Conservation (phyloP, 2,888 invertebrate genomes). For the Phlogophora meticulosa region DNA sequence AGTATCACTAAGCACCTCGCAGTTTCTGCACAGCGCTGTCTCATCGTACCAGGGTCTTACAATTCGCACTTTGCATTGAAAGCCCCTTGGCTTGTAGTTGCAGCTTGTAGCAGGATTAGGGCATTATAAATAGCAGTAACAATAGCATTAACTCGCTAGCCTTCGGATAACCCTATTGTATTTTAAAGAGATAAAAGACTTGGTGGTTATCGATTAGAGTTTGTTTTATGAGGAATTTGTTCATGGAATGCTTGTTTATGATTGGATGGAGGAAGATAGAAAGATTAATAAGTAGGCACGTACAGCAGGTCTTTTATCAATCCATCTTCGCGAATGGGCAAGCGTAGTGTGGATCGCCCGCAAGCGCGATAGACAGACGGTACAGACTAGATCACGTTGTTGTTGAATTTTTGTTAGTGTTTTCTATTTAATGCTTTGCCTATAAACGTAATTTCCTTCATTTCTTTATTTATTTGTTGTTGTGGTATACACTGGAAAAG, state of each 20-base stretch:
- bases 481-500: too few relatives aligned
- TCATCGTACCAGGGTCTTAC: conserved; percentile 36
- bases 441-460: too few relatives aligned
- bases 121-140: conserved; percentile 58
- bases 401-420: too few relatives aligned
- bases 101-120: conserved; percentile 42
- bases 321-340: not conserved
- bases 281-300: not conserved
- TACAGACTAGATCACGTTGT: not conserved
- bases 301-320: not conserved
- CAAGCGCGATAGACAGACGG: not conserved
- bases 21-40: conserved; percentile 20
- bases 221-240: conserved; percentile 25
- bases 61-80: conserved; percentile 59
- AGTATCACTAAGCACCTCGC: conserved; percentile 43
- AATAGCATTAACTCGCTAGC: conserved; percentile 50
- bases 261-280: not conserved
- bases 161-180: conserved; percentile 45
- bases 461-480: too few relatives aligned
- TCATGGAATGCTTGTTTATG: conserved; percentile 20
- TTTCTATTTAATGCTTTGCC: too few relatives aligned
- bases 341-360: not conserved
- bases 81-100: conserved; percentile 39
- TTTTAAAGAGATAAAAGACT: conserved; percentile 50
- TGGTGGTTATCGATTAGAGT: conserved; percentile 21